These are phyloP conservation scores for Saturnia japonica DNA, from an alignment of 2,888 invertebrate genomes.

Conservation along the genomic window DNA sequence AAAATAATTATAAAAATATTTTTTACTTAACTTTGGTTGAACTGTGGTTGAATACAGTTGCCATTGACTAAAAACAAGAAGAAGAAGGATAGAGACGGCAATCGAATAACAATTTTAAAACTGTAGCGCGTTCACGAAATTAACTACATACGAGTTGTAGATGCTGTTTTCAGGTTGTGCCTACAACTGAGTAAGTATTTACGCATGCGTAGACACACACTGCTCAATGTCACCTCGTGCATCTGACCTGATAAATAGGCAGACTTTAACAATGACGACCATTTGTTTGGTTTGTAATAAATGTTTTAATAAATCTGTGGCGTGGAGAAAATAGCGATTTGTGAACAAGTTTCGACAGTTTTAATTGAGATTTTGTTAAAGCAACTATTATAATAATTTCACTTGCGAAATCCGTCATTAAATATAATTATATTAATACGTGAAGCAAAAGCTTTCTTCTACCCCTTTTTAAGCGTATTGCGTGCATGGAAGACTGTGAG, in stretches of 20 bases:
- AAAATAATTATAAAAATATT: no score
- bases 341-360: not conserved
- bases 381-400: not conserved
- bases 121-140: constrained; percentile 31
- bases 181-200: constrained; percentile 66
- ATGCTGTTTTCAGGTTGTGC: constrained; percentile 25
- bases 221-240: constrained; percentile 69
- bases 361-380: not conserved
- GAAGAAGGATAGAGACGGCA: not conserved
- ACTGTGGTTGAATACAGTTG: no score
- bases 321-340: not conserved
- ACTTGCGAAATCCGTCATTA: not conserved
- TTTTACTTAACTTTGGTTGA: no score
- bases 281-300: constrained; percentile 2
- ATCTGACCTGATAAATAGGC: constrained; percentile 45
- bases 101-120: constrained; percentile 28
- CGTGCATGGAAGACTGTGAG: no score
- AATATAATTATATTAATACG: no score
- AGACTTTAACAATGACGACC: constrained; percentile 22
- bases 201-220: constrained; percentile 59
- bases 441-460: no score
- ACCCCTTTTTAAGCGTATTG: no score
- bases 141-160: constrained; percentile 25
- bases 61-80: no score
- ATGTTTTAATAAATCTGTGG: constrained; percentile 6